phyloP scores from a whole-genome alignment of 2,797 vertebrate species.

The Acanthis flammea region DNA sequence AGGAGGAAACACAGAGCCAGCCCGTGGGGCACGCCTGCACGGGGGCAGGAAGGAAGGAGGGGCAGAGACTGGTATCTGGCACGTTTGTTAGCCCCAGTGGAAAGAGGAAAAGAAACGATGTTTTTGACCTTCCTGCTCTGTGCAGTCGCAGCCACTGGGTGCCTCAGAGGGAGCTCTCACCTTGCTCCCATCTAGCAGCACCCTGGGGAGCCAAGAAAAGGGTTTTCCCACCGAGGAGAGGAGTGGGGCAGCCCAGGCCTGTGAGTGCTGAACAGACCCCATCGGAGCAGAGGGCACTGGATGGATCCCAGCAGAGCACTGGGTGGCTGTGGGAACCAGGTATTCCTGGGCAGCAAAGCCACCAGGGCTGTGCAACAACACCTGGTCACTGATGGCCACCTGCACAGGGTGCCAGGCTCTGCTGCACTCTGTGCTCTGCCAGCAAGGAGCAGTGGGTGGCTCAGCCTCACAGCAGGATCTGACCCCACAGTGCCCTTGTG shows the following conservation, averaged over 20 bases:
- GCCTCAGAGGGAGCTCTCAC: not conserved
- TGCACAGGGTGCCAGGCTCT: not conserved
- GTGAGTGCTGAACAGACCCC: not conserved
- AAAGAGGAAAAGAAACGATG: not conserved
- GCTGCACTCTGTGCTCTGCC: rapidly evolving
- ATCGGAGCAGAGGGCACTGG: rapidly evolving
- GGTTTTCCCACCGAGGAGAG: not conserved
- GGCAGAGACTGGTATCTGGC: rapidly evolving
- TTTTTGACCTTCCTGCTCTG: not conserved
- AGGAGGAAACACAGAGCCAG: not conserved
- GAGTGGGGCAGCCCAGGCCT: not conserved
- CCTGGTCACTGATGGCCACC: not conserved
- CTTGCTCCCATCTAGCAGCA: not conserved
- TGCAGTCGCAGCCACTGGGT: rapidly evolving
- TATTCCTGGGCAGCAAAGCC: not conserved
- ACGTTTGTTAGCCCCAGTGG: not conserved
- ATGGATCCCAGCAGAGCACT: not conserved
- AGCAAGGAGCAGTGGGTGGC: rapidly evolving
- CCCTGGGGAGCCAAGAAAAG: not conserved
- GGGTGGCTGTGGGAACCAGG: not conserved
- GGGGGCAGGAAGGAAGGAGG: not conserved
- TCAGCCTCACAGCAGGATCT: not conserved
- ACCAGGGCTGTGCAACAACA: rapidly evolving
- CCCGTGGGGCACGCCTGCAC: rapidly evolving
- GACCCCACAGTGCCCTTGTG: rapidly evolving